phyloP scores from a whole-genome alignment of 2,797 vertebrate species.

The Myotis vivesi region DNA sequence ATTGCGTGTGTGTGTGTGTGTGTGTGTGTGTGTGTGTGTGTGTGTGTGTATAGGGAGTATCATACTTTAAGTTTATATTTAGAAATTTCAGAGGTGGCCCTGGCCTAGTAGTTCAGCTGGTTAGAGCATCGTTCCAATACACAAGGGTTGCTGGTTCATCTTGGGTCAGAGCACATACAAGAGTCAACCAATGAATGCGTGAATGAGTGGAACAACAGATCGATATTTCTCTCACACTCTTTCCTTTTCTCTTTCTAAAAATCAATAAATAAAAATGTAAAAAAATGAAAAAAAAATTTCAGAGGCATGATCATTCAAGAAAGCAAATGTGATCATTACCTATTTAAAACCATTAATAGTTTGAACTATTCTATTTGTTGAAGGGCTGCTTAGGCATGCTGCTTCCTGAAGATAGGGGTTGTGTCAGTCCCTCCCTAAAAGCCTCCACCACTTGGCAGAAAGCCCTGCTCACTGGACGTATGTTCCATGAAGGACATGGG shows the following conservation, averaged over 20 bases:
- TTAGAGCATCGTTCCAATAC: not conserved
- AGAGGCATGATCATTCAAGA: conserved; percentile 28
- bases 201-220: not conserved
- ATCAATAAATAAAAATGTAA: not conserved
- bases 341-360: conserved; percentile 56
- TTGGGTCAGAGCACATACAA: not conserved
- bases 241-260: not conserved
- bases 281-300: not conserved
- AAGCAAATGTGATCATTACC: conserved; percentile 52
- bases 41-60: not conserved
- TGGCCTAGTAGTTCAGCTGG: not conserved
- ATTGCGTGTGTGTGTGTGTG: not conserved
- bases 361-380: not conserved
- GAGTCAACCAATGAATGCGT: not conserved
- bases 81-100: not conserved
- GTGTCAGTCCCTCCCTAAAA: not conserved
- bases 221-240: not conserved
- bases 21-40: not conserved
- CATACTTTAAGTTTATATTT: not conserved
- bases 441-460: not conserved
- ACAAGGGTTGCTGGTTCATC: not conserved
- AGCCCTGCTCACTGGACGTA: not conserved
- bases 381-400: not conserved
- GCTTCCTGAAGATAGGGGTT: not conserved
- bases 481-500: not conserved